Evolutionary conservation across 1,140 invertebrate genomes (phyloP), one percentile per base, ranked within the genome.

Genomic region (Drosophila ficusphila): DNA sequence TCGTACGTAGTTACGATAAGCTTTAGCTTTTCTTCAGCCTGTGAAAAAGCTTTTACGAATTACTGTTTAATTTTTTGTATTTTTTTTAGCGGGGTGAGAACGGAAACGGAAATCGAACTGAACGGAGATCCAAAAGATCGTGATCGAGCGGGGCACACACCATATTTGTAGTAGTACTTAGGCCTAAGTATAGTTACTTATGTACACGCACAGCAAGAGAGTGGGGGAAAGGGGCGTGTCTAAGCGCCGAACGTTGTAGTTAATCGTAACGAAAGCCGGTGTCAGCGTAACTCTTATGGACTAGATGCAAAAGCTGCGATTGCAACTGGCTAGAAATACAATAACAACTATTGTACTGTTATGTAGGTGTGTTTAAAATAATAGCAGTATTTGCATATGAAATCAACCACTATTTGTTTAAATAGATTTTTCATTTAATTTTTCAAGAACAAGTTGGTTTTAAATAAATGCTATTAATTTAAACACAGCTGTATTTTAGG

Each of bases 281-380:
- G 60, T 61, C 56, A 38, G 38, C 60, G 60, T 33, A 64, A 67
- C 62, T 51, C 62, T 67, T 67, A 67, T 21, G 44, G 44, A 42
- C 62, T 67, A 67, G 62, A 67, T 67, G 62, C 62, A 67, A 67
- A 67, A 67, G 60, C 62, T 67, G 62, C 62, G 27, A 67, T 67
- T 41, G 62, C 62, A 67, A 67, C 62, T 65, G 46, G 46, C 44
- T 71, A 71, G 38, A 60, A 49, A 51, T 47, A 19, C 72, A 46
- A 72, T 21, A 53, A 53, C 41, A 56, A 57, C 65, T 57, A 68
- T 53, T 25, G n/a, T n/a, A n/a, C n/a, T n/a, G n/a, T n/a, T 23
- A 38, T 46, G 42, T 27, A 44, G 41, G 6, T 25, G 41, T 44
- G 21, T 12, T 44, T 11, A 19, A 39, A 39, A 39, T 11, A 18